Percentiles rank a stretch among this genome's conserved stretches.
These are phyloP conservation scores for Spodoptera litura DNA, from an alignment of 1,140 invertebrate species.

Conservation along the genomic window DNA sequence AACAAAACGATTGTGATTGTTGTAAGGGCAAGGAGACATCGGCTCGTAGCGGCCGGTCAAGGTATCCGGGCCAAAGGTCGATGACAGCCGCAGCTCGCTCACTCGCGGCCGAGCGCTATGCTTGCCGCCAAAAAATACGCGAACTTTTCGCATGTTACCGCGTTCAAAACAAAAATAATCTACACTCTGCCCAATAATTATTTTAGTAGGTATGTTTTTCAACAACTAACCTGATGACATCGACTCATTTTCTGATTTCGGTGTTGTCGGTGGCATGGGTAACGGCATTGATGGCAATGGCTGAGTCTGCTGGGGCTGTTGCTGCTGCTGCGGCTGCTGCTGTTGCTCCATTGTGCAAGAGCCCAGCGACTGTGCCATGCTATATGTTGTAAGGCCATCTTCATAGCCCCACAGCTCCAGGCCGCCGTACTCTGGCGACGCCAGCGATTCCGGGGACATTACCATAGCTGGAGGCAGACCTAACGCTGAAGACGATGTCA, in stretches of 20 bases:
- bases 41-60: slow-evolving; percentile 79
- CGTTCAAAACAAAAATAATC: slow-evolving; percentile 38
- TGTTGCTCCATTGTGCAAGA: slow-evolving; percentile 75
- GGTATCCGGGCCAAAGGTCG: slow-evolving; percentile 85
- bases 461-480: slow-evolving; percentile 87
- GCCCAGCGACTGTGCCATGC: slow-evolving; percentile 71
- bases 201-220: slow-evolving; percentile 5
- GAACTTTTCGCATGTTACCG: slow-evolving; percentile 49
- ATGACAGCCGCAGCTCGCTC: slow-evolving; percentile 72
- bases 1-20: slow-evolving; percentile 79
- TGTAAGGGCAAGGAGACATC: slow-evolving; percentile 75
- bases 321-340: slow-evolving; percentile 64
- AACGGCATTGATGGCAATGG: slow-evolving; percentile 78
- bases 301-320: slow-evolving; percentile 59
- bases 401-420: slow-evolving; percentile 93
- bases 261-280: slow-evolving; percentile 83
- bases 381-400: slow-evolving; percentile 78
- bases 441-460: slow-evolving; percentile 90
- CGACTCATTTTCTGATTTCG: slow-evolving; percentile 85
- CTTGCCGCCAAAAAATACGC: slow-evolving; percentile 67
- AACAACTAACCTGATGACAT: slow-evolving; percentile 83
- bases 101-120: slow-evolving; percentile 55
- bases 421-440: slow-evolving; percentile 90
- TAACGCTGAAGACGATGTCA: slow-evolving; percentile 90
- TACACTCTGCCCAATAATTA: neutral